Base-by-base conservation (phyloP, 2,113 vertebrate genomes). In the Anhinga anhinga region DNA sequence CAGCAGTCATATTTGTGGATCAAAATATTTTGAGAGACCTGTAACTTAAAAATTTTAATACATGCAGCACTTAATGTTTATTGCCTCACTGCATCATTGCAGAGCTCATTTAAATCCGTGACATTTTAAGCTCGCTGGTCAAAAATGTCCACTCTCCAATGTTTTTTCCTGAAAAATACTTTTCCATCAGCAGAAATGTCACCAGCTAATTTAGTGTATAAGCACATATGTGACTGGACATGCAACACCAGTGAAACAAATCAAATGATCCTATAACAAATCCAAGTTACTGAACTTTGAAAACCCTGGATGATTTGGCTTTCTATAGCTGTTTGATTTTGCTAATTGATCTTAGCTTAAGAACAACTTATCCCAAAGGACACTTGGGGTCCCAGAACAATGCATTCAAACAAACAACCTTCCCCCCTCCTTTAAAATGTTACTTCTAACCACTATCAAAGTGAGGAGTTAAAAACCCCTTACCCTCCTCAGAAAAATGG, bases 401-500 rank as follows among this genome's bases (percentile, higher is more conserved):
- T 7, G 34, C n/a, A 81, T 83, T 84, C 58, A 45, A 72, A 40
- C 14, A 67, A 53, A 11, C 40, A 71, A 61, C 50, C 52, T 81
- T 40, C 67, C 69, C 92, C 84, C 19, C 25, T 22, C 27, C 32
- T 49, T 72, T 69, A 88, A 91, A 94, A 72, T 69, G 36, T 53
- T 55, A 56, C 69, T 74, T 90, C 69, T 94, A 86, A 62, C 36
- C 58, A 30, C 23, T 53, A 61, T 30, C 7, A 79, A 97, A 73
- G 30, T 4, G 30, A 94, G 88, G 82, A 93, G 53, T 93, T 95
- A 95, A 95, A 92, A 86, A 15, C 63, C 70, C 85, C 98, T 98
- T 98, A 98, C 98, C 98, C 97, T 97, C 90, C 93, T 95, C 76
- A 87, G 90, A 93, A 97, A 90, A 97, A 94, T 45, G 87, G 55